Base-by-base conservation (phyloP, 2,797 vertebrate species). In the Enteromius treurensis region DNA sequence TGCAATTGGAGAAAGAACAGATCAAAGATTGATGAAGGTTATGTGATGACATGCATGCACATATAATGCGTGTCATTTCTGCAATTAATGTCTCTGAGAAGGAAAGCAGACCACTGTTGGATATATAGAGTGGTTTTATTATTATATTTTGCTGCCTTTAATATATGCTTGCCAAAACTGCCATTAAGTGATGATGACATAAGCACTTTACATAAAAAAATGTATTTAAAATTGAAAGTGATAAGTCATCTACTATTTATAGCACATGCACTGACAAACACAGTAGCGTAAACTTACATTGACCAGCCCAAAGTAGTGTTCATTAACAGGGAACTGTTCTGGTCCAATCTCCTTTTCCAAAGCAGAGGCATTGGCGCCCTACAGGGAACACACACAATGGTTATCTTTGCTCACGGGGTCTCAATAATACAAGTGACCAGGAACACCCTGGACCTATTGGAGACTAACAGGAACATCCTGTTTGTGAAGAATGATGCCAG, bases 281-380 rank as follows among this genome's bases (percentile, higher is more conserved):
- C 60, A 79, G 32, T 19, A 70, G 6, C 0, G 9, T 45, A 68
- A 65, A 96, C 97, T 97, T 92, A 99, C 98, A 49, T 99, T 99
- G 88, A 99, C 98, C 92, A 99, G 95, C 89, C 98, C 98, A 87
- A 99, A 99, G 95, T 99, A 99, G 93, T 99, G 98, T 90, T 99
- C 98, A 87, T 99, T 99, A 87, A 98, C 97, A 88, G 98, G 98
- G 95, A 99, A 99, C 94, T 99, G 98, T 95, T 99, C 98, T 55
- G 98, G 97, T 96, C 98, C 98, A 94, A 99, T 99, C 96, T 99
- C 98, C 97, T 99, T 99, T 96, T 99, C 98, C 96, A 99, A 97
- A 95, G 98, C 97, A 91, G 98, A 99, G 96, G 98, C 98, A 99
- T 99, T 99, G 96, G 97, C 96, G 97, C 98, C 98, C 98, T 99